Evolutionary conservation across 1,140 invertebrate species (phyloP).

Genomic region (Ceratina japonica): DNA sequence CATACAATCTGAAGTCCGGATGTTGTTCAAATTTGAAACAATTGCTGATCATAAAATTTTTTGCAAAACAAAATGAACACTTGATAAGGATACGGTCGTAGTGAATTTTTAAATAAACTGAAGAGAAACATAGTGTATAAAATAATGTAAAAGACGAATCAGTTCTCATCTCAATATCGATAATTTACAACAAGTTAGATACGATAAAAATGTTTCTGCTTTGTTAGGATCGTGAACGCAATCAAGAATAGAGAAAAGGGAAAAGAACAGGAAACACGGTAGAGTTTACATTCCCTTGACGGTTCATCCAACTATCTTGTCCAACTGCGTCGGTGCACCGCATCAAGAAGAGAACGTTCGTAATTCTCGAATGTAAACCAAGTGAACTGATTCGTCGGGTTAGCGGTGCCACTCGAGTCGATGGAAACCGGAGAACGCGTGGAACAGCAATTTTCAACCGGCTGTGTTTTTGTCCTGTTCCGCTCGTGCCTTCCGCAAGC

Average conservation of each 20-base stretch:
- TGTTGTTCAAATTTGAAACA: neutral
- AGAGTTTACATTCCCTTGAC: conserved; percentile 65
- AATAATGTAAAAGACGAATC: too few relatives aligned
- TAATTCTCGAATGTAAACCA: conserved; percentile 22
- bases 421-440: conserved; percentile 1
- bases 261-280: neutral
- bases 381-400: conserved; percentile 24
- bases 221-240: neutral
- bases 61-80: too few relatives aligned
- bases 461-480: conserved; percentile 20
- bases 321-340: neutral
- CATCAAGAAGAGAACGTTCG: neutral
- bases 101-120: too few relatives aligned
- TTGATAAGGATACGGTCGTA: too few relatives aligned
- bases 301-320: neutral
- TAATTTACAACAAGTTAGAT: too few relatives aligned
- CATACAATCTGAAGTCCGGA: neutral
- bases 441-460: conserved; percentile 30
- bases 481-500: too few relatives aligned
- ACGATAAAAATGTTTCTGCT: neutral
- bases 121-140: too few relatives aligned
- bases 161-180: too few relatives aligned
- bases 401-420: conserved; percentile 11
- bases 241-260: neutral
- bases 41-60: neutral